Percentiles rank a stretch among this genome's conserved stretches.
phyloP scores from a whole-genome alignment of 1,140 invertebrate genomes.

The Drosophila aff. region DNA sequence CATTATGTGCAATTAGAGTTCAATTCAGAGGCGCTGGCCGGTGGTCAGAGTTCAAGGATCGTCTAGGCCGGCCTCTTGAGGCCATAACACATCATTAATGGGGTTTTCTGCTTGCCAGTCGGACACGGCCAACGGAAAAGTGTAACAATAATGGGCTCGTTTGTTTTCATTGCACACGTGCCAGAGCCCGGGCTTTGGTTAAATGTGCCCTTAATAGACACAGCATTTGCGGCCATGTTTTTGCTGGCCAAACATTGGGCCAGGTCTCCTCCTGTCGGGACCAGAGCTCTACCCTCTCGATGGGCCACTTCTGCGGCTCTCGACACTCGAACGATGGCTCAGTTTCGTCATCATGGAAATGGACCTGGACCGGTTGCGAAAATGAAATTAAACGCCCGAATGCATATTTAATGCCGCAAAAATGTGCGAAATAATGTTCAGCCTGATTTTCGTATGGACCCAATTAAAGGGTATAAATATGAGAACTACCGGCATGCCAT shows the following conservation, averaged over 20 bases:
- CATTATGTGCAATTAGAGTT: constrained; percentile 78
- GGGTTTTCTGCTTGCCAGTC: constrained; percentile 17
- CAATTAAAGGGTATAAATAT: not conserved
- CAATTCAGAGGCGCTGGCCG: constrained; percentile 52
- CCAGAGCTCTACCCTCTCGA: constrained; percentile 7
- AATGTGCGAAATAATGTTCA: constrained; percentile 43
- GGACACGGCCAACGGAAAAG: constrained; percentile 30
- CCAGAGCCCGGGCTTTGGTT: constrained; percentile 43
- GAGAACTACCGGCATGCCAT: constrained; percentile 1
- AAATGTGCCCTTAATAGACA: constrained; percentile 73
- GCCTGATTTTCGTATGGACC: constrained; percentile 7
- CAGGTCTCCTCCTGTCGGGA: constrained; percentile 19
- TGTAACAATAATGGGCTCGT: constrained; percentile 75
- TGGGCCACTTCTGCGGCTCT: constrained; percentile 26
- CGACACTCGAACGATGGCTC: constrained; percentile 14
- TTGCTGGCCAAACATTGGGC: constrained; percentile 50
- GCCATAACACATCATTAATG: constrained; percentile 72
- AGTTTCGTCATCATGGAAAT: constrained; percentile 13
- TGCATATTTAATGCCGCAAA: constrained; percentile 51
- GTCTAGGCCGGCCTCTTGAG: constrained; percentile 27
- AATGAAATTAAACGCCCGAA: constrained; percentile 50
- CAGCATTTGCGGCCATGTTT: constrained; percentile 65
- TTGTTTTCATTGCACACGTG: constrained; percentile 73
- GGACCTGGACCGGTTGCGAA: constrained; percentile 4
- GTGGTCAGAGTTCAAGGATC: constrained; percentile 56